A percentile compares a stretch with the other conserved stretches of the same genome.
These are phyloP conservation scores for Ennomos erosarius DNA, from an alignment of 2,888 invertebrate species.

Conservation along the genomic window DNA sequence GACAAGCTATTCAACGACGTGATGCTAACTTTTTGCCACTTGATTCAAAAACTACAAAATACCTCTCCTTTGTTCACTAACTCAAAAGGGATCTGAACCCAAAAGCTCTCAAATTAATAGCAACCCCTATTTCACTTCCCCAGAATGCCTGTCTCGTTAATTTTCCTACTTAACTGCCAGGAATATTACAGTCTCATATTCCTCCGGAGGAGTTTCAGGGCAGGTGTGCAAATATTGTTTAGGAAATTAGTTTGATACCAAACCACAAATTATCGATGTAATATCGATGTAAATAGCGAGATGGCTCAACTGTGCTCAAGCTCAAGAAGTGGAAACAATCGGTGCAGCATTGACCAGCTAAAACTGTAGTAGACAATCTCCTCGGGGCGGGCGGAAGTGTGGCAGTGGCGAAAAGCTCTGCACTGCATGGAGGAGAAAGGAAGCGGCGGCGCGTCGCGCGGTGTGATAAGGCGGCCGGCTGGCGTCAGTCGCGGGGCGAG, in stretches of 20 bases:
- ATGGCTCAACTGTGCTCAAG: constrained; percentile 40
- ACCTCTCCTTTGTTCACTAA: constrained; percentile 41
- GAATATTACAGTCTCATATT: constrained; percentile 24
- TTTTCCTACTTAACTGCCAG: constrained; percentile 29
- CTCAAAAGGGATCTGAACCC: constrained; percentile 19
- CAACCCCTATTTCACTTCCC: constrained; percentile 31
- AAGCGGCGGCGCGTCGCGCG: constrained; percentile 80
- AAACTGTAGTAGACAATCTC: constrained; percentile 70
- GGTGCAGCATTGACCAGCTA: constrained; percentile 71
- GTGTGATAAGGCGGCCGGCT: constrained; percentile 80
- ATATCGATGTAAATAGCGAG: constrained; percentile 8
- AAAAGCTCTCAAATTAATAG: constrained; percentile 35
- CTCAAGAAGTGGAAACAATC: constrained; percentile 60
- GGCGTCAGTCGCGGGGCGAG: constrained; percentile 68
- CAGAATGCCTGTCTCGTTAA: constrained; percentile 31
- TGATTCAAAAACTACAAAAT: constrained; percentile 40
- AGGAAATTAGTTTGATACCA: constrained; percentile 21
- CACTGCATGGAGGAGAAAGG: constrained; percentile 84
- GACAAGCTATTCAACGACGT: constrained; percentile 38
- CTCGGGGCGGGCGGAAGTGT: constrained; percentile 80
- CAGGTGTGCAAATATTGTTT: constrained; percentile 24
- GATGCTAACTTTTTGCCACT: constrained; percentile 9
- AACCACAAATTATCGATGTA: constrained; percentile 16
- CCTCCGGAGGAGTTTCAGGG: constrained; percentile 15
- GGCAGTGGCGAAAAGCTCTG: constrained; percentile 83